Percentiles rank a stretch among this genome's conserved stretches.
Conservation (phyloP, 1,140 invertebrate genomes). For the Megalopta genalis region DNA sequence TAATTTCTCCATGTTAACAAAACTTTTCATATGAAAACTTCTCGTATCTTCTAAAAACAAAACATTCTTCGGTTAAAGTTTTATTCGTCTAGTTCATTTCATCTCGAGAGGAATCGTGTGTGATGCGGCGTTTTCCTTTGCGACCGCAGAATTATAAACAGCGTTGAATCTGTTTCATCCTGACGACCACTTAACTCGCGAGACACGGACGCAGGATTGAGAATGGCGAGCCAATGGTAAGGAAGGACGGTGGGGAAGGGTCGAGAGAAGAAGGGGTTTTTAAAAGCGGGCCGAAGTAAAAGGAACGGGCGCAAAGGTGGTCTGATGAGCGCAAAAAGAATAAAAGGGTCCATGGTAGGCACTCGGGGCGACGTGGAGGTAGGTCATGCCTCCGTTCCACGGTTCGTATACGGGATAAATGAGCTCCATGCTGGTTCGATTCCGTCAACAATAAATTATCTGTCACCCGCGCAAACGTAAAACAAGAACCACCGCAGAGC, state of each 20-base stretch:
- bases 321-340: conserved; percentile 45
- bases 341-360: conserved; percentile 28
- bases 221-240: conserved; percentile 31
- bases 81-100: too few relatives aligned
- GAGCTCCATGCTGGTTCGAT: conserved; percentile 20
- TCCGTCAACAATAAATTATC: conserved; percentile 40
- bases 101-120: too few relatives aligned
- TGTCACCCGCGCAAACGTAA: neutral
- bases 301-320: conserved; percentile 25
- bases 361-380: conserved; percentile 17
- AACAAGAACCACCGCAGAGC: neutral
- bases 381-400: conserved; percentile 14
- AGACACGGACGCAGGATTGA: conserved; percentile 37
- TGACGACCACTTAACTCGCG: too few relatives aligned
- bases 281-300: conserved; percentile 29
- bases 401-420: neutral
- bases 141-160: too few relatives aligned
- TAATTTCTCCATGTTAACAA: too few relatives aligned
- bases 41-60: too few relatives aligned
- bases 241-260: neutral
- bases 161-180: too few relatives aligned
- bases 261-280: neutral
- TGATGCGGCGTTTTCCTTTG: too few relatives aligned
- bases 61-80: too few relatives aligned
- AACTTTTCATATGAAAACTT: too few relatives aligned